phyloP scores from a whole-genome alignment of 30 jellyfish, hydroid and myxozoan genomes.

The Chrysaora quinquecirrha region DNA sequence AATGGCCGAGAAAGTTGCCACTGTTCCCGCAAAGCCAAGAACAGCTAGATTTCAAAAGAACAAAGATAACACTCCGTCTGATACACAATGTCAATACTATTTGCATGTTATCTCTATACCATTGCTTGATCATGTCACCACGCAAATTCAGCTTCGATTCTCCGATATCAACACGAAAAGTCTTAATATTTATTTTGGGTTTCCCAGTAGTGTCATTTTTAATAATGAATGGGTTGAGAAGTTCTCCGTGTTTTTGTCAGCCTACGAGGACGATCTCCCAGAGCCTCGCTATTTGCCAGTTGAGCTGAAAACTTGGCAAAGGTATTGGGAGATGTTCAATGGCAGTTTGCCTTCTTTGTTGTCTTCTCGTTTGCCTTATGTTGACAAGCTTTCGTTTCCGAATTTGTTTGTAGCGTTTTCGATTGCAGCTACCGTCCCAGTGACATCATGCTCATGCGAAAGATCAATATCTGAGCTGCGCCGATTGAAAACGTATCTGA shows the following conservation, averaged over 20 bases:
- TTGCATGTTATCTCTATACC: slow-evolving; percentile 14
- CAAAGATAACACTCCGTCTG: slow-evolving; percentile 16
- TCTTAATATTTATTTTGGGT: slow-evolving; percentile 33
- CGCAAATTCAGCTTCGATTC: slow-evolving; percentile 30
- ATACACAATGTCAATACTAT: slow-evolving; percentile 16
- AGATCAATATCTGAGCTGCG: slow-evolving; percentile 46
- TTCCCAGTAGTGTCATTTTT: slow-evolving; percentile 27
- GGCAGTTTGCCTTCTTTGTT: slow-evolving; percentile 24
- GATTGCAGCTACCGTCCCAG: slow-evolving; percentile 64
- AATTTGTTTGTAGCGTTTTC: slow-evolving; percentile 41
- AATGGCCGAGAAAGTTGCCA: slow-evolving; percentile 34
- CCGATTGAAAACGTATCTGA: slow-evolving; percentile 45
- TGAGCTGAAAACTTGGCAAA: slow-evolving; percentile 59
- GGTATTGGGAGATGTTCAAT: slow-evolving; percentile 8
- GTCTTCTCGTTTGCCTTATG: slow-evolving; percentile 29
- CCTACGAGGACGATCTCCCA: slow-evolving; percentile 56
- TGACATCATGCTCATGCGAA: slow-evolving; percentile 65
- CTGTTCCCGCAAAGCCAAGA: slow-evolving; percentile 45
- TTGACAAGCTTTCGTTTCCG: slow-evolving; percentile 54
- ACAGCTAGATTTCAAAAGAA: slow-evolving; percentile 27
- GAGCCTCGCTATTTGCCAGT: slow-evolving; percentile 43
- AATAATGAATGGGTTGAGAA: slow-evolving; percentile 22
- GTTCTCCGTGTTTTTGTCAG: slow-evolving; percentile 22
- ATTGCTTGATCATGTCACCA: slow-evolving; percentile 27
- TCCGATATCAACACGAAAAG: slow-evolving; percentile 17